phyloP scores from a whole-genome alignment of 1,140 invertebrate species.

The Trinorchestia longiramus region DNA sequence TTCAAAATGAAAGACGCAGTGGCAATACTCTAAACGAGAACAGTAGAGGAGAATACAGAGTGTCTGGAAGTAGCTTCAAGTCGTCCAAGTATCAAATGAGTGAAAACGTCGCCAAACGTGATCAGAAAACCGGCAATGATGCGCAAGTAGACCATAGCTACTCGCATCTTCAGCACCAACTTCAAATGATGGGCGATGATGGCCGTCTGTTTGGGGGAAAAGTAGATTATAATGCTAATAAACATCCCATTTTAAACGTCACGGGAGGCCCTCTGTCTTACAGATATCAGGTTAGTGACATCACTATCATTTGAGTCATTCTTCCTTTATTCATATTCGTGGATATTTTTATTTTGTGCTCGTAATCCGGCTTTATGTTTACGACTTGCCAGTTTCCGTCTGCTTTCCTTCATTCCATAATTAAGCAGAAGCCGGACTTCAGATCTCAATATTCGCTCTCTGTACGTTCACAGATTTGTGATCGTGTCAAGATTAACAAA shows the following conservation, averaged over 20 bases:
- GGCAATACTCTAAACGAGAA: background rate
- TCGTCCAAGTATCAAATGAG: background rate
- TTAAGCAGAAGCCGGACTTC: no score
- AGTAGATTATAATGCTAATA: background rate
- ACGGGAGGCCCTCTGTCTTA: conserved; percentile 56
- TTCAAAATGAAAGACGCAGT: background rate
- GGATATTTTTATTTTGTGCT: no score
- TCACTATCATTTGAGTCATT: background rate
- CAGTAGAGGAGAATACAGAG: background rate
- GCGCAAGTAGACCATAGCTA: background rate
- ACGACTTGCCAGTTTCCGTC: no score
- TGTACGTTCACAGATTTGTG: no score
- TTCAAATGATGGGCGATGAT: conserved; percentile 26
- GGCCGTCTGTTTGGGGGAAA: conserved; percentile 2
- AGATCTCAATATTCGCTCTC: no score
- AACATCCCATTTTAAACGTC: conserved; percentile 45
- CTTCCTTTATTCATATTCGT: no score
- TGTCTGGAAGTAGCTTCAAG: background rate
- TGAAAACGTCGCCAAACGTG: background rate
- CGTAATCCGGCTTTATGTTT: no score
- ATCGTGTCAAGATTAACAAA: no score
- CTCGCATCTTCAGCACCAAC: background rate
- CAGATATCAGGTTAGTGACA: conserved; percentile 39
- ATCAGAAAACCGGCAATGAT: background rate
- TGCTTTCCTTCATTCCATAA: no score